phyloP scores from a whole-genome alignment of 2,888 invertebrate species.

The Meiosimyza decipiens region DNA sequence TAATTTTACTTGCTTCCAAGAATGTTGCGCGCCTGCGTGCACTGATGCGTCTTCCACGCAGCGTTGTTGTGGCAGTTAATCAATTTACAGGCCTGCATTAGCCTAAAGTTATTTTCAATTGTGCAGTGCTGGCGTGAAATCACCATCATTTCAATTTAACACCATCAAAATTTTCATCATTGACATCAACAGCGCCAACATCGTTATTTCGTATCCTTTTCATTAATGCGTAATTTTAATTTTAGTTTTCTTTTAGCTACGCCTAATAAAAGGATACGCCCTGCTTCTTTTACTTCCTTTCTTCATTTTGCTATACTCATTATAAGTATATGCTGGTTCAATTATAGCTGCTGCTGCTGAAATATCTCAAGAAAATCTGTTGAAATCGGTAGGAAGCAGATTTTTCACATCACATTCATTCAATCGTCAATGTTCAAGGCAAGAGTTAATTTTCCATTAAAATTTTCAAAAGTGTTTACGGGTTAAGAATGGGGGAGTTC shows the following conservation, averaged over 20 bases:
- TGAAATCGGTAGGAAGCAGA: constrained; percentile 16
- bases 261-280: constrained; percentile 28
- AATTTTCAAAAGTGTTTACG: not conserved
- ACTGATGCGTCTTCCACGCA: constrained; percentile 20
- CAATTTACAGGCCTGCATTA: constrained; percentile 20
- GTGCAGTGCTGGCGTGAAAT: constrained; percentile 12
- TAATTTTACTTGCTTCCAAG: not conserved
- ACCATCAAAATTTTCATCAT: constrained; percentile 9
- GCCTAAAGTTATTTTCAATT: not conserved
- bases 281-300: constrained; percentile 12
- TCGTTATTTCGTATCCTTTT: constrained; percentile 9
- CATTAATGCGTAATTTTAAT: constrained; percentile 12
- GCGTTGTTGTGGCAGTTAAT: constrained; percentile 28
- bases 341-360: constrained; percentile 6
- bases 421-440: not conserved
- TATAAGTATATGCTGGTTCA: constrained; percentile 19
- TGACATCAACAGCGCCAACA: not conserved
- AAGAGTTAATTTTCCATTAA: constrained; percentile 28
- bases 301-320: constrained; percentile 2
- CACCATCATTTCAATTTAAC: constrained; percentile 23
- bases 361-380: too few species aligned
- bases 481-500: not conserved
- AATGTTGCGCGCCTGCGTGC: constrained; percentile 15
- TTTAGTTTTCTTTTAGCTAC: constrained; percentile 15
- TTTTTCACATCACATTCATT: constrained; percentile 1